Conservation (phyloP, 2,888 invertebrate genomes). For the Pheosia gnoma region DNA sequence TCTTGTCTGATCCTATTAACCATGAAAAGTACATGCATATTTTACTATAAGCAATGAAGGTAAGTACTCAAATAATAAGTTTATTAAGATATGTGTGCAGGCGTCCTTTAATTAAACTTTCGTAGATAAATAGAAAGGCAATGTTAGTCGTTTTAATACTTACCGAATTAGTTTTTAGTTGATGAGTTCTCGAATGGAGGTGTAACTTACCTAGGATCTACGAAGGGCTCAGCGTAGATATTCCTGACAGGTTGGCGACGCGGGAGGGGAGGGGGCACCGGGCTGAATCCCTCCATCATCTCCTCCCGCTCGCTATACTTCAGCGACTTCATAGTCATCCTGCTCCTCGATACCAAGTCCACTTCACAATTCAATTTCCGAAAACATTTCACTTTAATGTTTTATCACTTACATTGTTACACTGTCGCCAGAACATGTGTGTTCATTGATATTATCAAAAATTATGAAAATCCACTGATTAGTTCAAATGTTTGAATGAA, state of each 20-base stretch:
- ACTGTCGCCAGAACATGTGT: slow-evolving; percentile 39
- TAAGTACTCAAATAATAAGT: background rate
- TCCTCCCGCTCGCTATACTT: slow-evolving; percentile 82
- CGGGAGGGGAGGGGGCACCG: slow-evolving; percentile 86
- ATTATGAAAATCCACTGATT: slow-evolving; percentile 44
- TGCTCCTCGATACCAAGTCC: slow-evolving; percentile 57
- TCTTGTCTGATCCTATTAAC: slow-evolving; percentile 14
- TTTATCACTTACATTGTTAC: slow-evolving; percentile 74
- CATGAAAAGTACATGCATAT: slow-evolving; percentile 6
- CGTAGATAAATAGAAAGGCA: background rate
- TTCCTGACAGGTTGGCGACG: slow-evolving; percentile 86
- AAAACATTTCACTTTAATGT: slow-evolving; percentile 60
- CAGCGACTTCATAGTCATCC: slow-evolving; percentile 86
- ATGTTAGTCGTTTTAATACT: slow-evolving; percentile 28
- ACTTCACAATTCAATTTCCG: slow-evolving; percentile 67
- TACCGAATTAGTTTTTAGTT: slow-evolving; percentile 36
- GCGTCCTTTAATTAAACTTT: background rate
- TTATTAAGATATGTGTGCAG: background rate
- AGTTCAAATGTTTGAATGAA: slow-evolving; percentile 46
- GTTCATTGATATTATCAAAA: slow-evolving; percentile 48
- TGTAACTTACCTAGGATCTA: slow-evolving; percentile 82
- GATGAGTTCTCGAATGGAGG: slow-evolving; percentile 18
- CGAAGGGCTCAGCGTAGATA: slow-evolving; percentile 87
- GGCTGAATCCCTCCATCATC: slow-evolving; percentile 82
- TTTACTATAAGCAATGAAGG: background rate